Percentiles rank a stretch among this genome's conserved stretches.
Conservation (phyloP, 2,888 invertebrate genomes). For the Muschampia plurimacula region DNA sequence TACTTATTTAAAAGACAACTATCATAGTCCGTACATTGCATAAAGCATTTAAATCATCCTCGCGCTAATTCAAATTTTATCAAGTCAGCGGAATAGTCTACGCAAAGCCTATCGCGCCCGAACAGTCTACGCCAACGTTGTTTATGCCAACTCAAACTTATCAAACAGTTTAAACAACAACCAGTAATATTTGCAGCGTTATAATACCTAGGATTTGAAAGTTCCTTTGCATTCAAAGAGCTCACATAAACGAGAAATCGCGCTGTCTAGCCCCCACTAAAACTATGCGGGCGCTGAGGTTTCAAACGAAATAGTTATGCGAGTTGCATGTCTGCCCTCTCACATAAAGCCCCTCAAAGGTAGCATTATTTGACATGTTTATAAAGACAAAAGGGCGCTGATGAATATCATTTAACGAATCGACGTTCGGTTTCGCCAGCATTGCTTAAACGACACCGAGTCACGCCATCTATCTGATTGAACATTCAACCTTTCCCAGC, state of each 20-base stretch:
- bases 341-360: constrained; percentile 62
- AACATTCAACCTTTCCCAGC: constrained; percentile 74
- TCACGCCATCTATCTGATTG: constrained; percentile 84
- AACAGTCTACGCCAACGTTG: constrained; percentile 33
- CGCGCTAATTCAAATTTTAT: constrained; percentile 34
- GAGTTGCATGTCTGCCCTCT: constrained; percentile 66
- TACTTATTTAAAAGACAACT: background rate
- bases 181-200: constrained; percentile 38
- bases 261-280: constrained; percentile 54
- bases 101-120: constrained; percentile 36
- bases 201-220: constrained; percentile 39
- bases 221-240: constrained; percentile 40
- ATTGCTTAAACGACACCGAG: constrained; percentile 80
- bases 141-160: constrained; percentile 38
- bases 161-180: constrained; percentile 36
- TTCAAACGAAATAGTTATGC: constrained; percentile 59
- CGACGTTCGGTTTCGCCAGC: constrained; percentile 76
- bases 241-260: constrained; percentile 40
- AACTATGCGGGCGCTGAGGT: constrained; percentile 69
- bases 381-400: constrained; percentile 82
- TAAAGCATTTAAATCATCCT: constrained; percentile 21
- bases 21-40: background rate
- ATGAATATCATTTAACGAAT: constrained; percentile 84
- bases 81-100: constrained; percentile 30
- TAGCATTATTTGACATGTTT: constrained; percentile 75